A percentile compares a stretch with the other conserved stretches of the same genome.
Evolutionary conservation across 2,113 vertebrate species (phyloP).

Genomic region (Anser brachyrhynchus): DNA sequence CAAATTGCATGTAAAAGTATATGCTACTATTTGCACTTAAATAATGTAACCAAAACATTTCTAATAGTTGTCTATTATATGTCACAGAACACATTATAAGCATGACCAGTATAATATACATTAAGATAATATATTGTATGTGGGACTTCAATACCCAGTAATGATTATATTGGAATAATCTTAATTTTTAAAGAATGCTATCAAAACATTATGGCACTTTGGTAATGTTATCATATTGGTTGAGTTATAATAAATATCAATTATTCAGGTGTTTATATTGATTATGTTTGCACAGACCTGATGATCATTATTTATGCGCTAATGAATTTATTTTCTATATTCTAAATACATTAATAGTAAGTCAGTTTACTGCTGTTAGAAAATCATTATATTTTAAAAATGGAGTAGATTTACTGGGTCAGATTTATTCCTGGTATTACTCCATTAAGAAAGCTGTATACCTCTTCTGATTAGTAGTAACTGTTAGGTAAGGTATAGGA

Average conservation of each 20-base stretch:
- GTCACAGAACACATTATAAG: slow-evolving; percentile 38
- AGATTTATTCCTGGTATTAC: background rate
- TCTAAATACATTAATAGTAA: background rate
- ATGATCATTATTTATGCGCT: slow-evolving; percentile 20
- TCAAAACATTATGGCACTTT: slow-evolving; percentile 40
- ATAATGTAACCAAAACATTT: slow-evolving; percentile 54
- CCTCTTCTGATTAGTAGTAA: background rate
- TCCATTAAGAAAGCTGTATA: slow-evolving; percentile 2
- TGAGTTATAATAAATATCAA: slow-evolving; percentile 6
- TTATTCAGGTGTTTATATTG: slow-evolving; percentile 37
- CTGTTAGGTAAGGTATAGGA: background rate
- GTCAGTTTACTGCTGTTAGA: slow-evolving; percentile 24
- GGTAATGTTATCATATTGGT: background rate
- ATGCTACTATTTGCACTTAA: slow-evolving; percentile 56
- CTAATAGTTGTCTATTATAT: slow-evolving; percentile 36
- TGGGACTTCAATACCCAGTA: slow-evolving; percentile 11
- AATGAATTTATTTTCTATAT: slow-evolving; percentile 30
- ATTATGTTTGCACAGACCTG: slow-evolving; percentile 49
- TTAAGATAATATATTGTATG: slow-evolving; percentile 28
- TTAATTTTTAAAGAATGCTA: slow-evolving; percentile 49
- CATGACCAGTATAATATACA: slow-evolving; percentile 56
- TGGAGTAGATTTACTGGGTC: background rate
- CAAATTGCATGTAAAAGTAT: slow-evolving; percentile 61
- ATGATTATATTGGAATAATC: slow-evolving; percentile 32
- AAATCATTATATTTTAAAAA: background rate